Evolutionary conservation across 2,113 vertebrate genomes (phyloP), one percentile per base, ranked within the genome.

Genomic region (Upupa epops): DNA sequence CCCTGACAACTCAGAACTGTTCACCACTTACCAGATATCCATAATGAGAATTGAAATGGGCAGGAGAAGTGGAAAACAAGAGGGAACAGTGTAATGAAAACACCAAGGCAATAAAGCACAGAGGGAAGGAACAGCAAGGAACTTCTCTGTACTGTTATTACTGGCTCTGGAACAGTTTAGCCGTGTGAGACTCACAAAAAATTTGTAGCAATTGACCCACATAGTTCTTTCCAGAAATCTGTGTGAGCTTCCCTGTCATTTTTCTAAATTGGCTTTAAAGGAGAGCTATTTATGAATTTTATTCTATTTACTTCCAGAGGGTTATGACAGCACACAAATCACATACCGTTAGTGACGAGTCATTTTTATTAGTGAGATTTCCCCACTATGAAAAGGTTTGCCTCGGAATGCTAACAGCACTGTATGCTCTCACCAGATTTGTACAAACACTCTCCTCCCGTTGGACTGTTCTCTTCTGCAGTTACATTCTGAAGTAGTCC

Each of bases 261-360:
- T 94, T 78, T 90, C 45, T 46, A 69, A 54, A 58, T 18, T 21
- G 58, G 31, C 77, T 94, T 83, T 74, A 78, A 88, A 93, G 17
- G 31, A 81, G 20, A 61, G 3, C 3, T 64, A 78, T 81, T 87
- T 90, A 29, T 72, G 63, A 63, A 32, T 78, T 56, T 77, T 68
- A 48, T 77, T 91, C 37, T 37, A 84, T 51, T 70, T 69, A 17
- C 32, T 88, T 94, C 49, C 31, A 58, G 36, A 83, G 78, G 49
- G 60, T 75, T 92, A 81, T 36, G 49, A 61, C 60, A 90, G 34
- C 32, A 55, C 40, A 49, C 40, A 73, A 28, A 81, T 81, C 64
- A 75, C 37, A 49, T 29, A 26, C 75, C 81, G n/a, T 69, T 94
- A 69, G 69, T 34, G 54, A 46, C 1, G 5, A 69, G 61, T 72